Base-by-base conservation (phyloP, 2,888 invertebrate species). In the Scelioninae gen. 1 region DNA sequence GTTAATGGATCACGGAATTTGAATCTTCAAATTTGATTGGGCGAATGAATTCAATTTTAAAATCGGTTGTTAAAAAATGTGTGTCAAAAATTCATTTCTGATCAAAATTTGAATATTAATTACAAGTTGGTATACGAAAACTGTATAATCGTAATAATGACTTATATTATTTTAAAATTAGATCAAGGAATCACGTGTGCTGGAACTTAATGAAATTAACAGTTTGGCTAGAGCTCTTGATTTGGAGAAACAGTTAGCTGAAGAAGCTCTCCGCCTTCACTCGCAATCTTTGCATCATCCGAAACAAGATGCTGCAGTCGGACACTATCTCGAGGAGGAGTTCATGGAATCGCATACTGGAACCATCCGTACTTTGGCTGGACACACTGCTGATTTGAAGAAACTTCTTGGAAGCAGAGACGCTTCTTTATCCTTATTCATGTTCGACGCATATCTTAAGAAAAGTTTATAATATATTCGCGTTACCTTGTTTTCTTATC, bases 21-120 rank as follows among this genome's bases (percentile, higher is more conserved):
- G 9, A 96, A 97, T 96, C 8, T 96, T 97, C 0, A 97, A 97
- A 86, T 93, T 94, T 10, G 93, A 95, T 5, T 97, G 97, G 95
- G 94, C 95, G 13, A 95, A 96, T n/a, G n/a, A n/a, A n/a, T n/a
- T n/a, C n/a, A n/a, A n/a, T n/a, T n/a, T n/a, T n/a, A n/a, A n/a
- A n/a, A n/a, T n/a, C n/a, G n/a, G n/a, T n/a, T n/a, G n/a, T n/a
- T n/a, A n/a, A n/a, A n/a, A n/a, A n/a, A n/a, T n/a, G n/a, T n/a
- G n/a, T n/a, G n/a, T n/a, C n/a, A n/a, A n/a, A n/a, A n/a, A n/a
- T n/a, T n/a, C n/a, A n/a, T n/a, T n/a, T n/a, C n/a, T n/a, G n/a
- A n/a, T n/a, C n/a, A n/a, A n/a, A n/a, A n/a, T n/a, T n/a, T 8
- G 43, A 8, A 10, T 43, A 43, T 43, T 43, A 10, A 5, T 10